Evolutionary conservation across 1,140 invertebrate species (phyloP).

Genomic region (Caenorhabditis briggsae): DNA sequence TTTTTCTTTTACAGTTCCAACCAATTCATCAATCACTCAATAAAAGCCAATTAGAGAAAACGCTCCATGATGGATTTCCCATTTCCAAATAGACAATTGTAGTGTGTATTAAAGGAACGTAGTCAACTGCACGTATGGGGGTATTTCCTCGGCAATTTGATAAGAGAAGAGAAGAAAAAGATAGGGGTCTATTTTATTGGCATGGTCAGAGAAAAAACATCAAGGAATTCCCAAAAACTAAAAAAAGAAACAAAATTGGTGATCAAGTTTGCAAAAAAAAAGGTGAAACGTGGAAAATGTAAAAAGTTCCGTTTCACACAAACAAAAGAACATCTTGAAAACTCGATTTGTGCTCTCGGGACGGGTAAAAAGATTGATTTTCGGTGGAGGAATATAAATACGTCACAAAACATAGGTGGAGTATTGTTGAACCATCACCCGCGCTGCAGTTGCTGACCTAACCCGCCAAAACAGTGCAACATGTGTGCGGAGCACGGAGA

Average conservation of each 20-base stretch:
- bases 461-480: slow-evolving; percentile 31
- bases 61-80: not conserved
- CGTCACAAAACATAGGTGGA: slow-evolving; percentile 26
- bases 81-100: slow-evolving; percentile 20
- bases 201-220: not conserved
- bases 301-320: slow-evolving; percentile 45
- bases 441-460: slow-evolving; percentile 5
- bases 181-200: not conserved
- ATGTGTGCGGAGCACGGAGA: slow-evolving; percentile 36
- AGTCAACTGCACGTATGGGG: slow-evolving; percentile 39
- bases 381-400: not conserved
- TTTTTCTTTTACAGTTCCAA: no score
- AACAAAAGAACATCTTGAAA: slow-evolving; percentile 51
- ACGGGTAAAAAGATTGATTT: slow-evolving; percentile 27
- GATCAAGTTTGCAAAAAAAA: not conserved
- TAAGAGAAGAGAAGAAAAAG: not conserved
- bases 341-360: not conserved
- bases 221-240: not conserved
- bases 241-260: not conserved
- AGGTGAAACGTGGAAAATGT: slow-evolving; percentile 26
- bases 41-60: slow-evolving; percentile 13
- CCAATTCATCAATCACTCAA: not conserved
- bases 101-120: slow-evolving; percentile 5
- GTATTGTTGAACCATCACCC: slow-evolving; percentile 33
- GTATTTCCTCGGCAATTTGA: slow-evolving; percentile 29